phyloP scores from a whole-genome alignment of 2,888 invertebrate genomes.

The Eupithecia pulchellata region DNA sequence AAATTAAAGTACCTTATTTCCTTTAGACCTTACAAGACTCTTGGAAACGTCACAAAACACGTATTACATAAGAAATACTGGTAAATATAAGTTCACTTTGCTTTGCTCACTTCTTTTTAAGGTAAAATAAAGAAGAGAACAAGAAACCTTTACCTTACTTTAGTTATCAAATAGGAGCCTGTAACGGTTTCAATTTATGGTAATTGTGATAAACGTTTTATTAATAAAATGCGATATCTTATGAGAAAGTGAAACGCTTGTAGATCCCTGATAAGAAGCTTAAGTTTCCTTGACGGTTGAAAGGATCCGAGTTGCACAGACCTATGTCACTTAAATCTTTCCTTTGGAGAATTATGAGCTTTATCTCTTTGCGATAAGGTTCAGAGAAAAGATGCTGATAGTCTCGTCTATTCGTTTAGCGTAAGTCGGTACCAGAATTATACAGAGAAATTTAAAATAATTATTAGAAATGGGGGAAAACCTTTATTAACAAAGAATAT shows the following conservation, averaged over 20 bases:
- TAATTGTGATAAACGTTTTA: conserved; percentile 30
- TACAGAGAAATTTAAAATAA: too few relatives aligned
- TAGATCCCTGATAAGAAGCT: conserved; percentile 39
- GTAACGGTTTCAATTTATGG: not conserved
- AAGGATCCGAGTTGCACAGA: conserved; percentile 19
- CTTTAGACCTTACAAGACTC: too few relatives aligned
- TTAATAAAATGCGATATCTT: conserved; percentile 30
- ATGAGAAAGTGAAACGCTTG: conserved; percentile 29
- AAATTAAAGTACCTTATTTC: too few relatives aligned
- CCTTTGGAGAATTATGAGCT: conserved; percentile 7
- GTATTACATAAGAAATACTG: too few relatives aligned
- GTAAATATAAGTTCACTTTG: too few relatives aligned
- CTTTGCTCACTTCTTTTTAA: too few relatives aligned
- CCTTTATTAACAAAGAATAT: too few relatives aligned
- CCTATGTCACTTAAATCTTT: conserved; percentile 12
- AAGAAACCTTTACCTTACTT: too few relatives aligned
- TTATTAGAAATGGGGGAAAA: too few relatives aligned
- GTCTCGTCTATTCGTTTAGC: not conserved
- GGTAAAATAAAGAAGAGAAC: too few relatives aligned
- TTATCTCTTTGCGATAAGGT: not conserved
- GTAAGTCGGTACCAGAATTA: not conserved
- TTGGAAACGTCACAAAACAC: too few relatives aligned
- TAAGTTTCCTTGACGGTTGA: conserved; percentile 29
- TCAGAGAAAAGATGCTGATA: not conserved
- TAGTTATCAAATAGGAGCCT: too few relatives aligned